These are phyloP conservation scores for Morpho achilles DNA, from an alignment of 2,888 invertebrate genomes.

Conservation along the genomic window DNA sequence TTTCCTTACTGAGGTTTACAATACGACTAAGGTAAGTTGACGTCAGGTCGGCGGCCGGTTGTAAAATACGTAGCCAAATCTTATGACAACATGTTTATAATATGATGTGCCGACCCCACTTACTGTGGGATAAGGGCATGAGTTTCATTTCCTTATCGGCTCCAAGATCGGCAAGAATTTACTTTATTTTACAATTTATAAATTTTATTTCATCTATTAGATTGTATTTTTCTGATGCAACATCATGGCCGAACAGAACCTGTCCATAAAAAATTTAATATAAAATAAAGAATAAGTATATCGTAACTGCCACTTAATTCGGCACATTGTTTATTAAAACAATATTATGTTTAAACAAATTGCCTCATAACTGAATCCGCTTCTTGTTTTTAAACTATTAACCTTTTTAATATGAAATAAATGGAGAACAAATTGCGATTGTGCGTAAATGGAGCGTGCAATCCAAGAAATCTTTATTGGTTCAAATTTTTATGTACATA, in stretches of 20 bases:
- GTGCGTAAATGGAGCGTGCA: background rate
- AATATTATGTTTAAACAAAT: slow-evolving; percentile 7
- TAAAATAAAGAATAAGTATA: no score
- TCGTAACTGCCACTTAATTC: background rate
- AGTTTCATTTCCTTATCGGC: no score
- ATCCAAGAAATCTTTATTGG: no score
- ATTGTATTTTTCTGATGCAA: slow-evolving; percentile 8
- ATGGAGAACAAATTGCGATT: slow-evolving; percentile 3
- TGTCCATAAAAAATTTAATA: no score
- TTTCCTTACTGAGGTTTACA: no score
- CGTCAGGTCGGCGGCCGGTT: no score
- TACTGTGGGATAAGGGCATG: no score
- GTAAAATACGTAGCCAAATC: no score
- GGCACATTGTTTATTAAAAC: slow-evolving; percentile 11
- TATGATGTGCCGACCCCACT: no score
- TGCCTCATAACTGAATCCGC: slow-evolving; percentile 1
- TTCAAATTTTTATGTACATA: no score
- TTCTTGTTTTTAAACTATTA: slow-evolving; percentile 8
- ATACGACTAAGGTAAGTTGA: no score
- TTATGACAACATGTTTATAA: no score
- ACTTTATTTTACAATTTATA: background rate
- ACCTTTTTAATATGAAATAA: slow-evolving; percentile 9
- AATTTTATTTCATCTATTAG: slow-evolving; percentile 4
- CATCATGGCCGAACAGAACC: background rate
- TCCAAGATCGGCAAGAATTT: background rate